These are phyloP conservation scores for Chrysomallon squamiferum DNA, from an alignment of 1,140 invertebrate genomes.

Conservation along the genomic window DNA sequence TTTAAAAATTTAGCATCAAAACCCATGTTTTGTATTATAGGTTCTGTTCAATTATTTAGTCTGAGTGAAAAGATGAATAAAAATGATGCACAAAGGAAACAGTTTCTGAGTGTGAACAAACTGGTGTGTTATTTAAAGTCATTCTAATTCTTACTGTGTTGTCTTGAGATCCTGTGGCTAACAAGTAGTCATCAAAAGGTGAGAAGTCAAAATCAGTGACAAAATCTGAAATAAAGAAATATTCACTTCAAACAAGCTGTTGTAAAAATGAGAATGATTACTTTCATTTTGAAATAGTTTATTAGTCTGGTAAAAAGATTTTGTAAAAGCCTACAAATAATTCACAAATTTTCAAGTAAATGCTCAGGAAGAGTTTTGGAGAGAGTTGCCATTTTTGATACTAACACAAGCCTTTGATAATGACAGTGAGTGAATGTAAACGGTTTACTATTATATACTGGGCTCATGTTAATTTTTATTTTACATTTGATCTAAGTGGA, in stretches of 20 bases:
- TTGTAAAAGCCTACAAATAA: background rate
- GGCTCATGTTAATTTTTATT: background rate
- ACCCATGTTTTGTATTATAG: no score
- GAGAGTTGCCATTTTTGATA: background rate
- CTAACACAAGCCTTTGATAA: background rate
- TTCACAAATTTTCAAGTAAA: background rate
- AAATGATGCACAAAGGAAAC: no score
- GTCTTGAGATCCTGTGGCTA: constrained; percentile 90
- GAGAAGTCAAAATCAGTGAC: constrained; percentile 95
- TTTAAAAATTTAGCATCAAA: background rate
- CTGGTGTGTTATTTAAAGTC: no score
- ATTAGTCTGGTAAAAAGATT: no score
- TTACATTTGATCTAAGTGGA: background rate
- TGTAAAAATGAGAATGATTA: no score
- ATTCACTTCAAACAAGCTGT: no score
- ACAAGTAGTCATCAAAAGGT: constrained; percentile 89
- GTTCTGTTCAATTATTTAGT: no score
- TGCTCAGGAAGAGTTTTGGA: background rate
- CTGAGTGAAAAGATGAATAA: no score
- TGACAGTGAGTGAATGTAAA: background rate
- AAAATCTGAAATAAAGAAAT: constrained; percentile 80
- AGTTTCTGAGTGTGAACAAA: no score
- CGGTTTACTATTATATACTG: background rate
- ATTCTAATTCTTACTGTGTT: constrained; percentile 45
- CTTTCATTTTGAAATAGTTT: no score